Base-by-base conservation (phyloP, 2,797 vertebrate species). In the Megalops cyprinoides region DNA sequence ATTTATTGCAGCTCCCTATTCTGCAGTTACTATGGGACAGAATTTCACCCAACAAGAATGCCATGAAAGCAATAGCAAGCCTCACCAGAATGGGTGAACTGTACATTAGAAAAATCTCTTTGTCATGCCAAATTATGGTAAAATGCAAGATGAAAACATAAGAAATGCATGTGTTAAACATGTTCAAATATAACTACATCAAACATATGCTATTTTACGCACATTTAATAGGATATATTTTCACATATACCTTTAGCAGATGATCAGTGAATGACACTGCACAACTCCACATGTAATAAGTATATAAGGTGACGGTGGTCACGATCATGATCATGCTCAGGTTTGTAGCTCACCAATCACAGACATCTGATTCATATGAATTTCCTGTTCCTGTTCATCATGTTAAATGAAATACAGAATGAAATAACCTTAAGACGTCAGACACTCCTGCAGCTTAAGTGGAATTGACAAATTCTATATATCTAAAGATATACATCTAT, bases 401-500 rank as follows among this genome's bases (percentile, higher is more conserved):
- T 46, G 46, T 44, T 46, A n/a, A n/a, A n/a, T n/a, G n/a, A n/a
- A n/a, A 10, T 55, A 48, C 25, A 60, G 74, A 71, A 71, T 67
- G 67, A 56, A 76, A 77, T 77, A 69, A 73, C 73, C 51, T 60
- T 77, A n/a, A 77, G 18, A 46, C 75, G 77, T 69, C n/a, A 77
- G 18, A 46, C 75, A 77, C 69, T 56, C 58, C 23, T 69, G 74
- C 9, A 60, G 74, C 34, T 46, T 77, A 48, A 37, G 31, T 18
- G 23, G 56, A 65, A 75, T 81, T n/a, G 42, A 48, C 37, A 76
- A n/a, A n/a, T n/a, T 51, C 51, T 51, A 5, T 5, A 51, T 5
- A 51, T 5, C 5, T 51, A 51, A 5, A 51, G 5, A 51, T 51
- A 51, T 51, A 51, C 15, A 51, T 51, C 51, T 5, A 51, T 51